Conservation (phyloP, 2,113 vertebrate species). For the Telmatochromis brichardi region DNA sequence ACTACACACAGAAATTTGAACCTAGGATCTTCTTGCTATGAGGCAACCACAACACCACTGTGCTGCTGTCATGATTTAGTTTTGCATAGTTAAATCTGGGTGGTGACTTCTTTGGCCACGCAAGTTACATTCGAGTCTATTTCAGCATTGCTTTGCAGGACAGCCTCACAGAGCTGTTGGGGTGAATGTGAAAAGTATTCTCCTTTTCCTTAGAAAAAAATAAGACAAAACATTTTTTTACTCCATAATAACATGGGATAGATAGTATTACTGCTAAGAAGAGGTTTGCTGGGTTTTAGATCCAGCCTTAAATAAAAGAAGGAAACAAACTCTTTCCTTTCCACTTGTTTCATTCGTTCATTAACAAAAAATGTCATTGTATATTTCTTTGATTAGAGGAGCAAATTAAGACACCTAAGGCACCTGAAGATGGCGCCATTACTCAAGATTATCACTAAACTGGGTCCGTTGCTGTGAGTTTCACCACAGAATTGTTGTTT, state of each 20-base stretch:
- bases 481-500: neutral
- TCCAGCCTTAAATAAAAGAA: neutral
- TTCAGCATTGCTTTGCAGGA: neutral
- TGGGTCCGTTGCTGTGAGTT: neutral
- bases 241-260: neutral
- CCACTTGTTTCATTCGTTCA: neutral
- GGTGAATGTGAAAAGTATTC: neutral
- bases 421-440: conserved; percentile 42
- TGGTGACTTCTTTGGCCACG: neutral
- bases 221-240: neutral
- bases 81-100: neutral
- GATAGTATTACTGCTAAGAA: neutral
- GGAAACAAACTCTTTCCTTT: neutral
- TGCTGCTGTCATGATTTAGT: neutral
- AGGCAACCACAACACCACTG: neutral
- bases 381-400: neutral
- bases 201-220: neutral
- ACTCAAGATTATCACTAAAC: neutral
- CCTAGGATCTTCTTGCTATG: neutral
- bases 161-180: neutral
- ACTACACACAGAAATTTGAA: neutral
- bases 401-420: neutral
- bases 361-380: neutral
- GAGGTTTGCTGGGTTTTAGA: neutral
- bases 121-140: neutral